A percentile compares a stretch with the other conserved stretches of the same genome.
Conservation (phyloP, 37 sponge, comb jelly and placozoan species). For the Amphimedon queenslandica region DNA sequence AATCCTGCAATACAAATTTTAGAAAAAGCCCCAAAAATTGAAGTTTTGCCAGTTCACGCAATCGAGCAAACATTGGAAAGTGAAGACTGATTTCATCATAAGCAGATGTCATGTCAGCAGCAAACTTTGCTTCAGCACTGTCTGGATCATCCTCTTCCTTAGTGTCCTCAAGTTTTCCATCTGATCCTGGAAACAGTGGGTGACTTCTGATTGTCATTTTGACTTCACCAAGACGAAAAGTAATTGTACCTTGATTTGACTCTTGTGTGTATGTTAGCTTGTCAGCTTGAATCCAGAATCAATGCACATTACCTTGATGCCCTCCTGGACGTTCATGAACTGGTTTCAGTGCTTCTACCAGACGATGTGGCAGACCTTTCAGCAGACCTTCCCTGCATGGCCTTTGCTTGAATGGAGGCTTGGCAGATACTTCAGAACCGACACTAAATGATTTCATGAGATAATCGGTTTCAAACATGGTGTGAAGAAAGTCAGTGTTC, state of each 20-base stretch:
- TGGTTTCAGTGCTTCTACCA: slow-evolving; percentile 38
- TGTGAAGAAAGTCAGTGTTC: slow-evolving; percentile 41
- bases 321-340: slow-evolving; percentile 40
- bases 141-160: slow-evolving; percentile 39
- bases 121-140: slow-evolving; percentile 67
- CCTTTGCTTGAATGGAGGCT: slow-evolving; percentile 62
- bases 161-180: slow-evolving; percentile 61
- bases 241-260: neutral
- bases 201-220: slow-evolving; percentile 46
- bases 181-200: slow-evolving; percentile 32
- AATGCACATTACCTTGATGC: neutral
- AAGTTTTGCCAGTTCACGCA: slow-evolving; percentile 51
- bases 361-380: slow-evolving; percentile 34
- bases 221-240: slow-evolving; percentile 7
- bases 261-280: slow-evolving; percentile 18
- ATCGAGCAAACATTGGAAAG: slow-evolving; percentile 65
- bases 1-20: slow-evolving; percentile 1
- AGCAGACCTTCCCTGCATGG: slow-evolving; percentile 30
- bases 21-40: slow-evolving; percentile 19
- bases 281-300: slow-evolving; percentile 79
- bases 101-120: slow-evolving; percentile 43
- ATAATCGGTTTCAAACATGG: slow-evolving; percentile 70
- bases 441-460: slow-evolving; percentile 68
- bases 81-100: slow-evolving; percentile 39
- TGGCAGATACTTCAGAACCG: slow-evolving; percentile 62